These are phyloP conservation scores for Aselliscus stoliczkanus DNA, from an alignment of 2,797 vertebrate species.

Conservation along the genomic window DNA sequence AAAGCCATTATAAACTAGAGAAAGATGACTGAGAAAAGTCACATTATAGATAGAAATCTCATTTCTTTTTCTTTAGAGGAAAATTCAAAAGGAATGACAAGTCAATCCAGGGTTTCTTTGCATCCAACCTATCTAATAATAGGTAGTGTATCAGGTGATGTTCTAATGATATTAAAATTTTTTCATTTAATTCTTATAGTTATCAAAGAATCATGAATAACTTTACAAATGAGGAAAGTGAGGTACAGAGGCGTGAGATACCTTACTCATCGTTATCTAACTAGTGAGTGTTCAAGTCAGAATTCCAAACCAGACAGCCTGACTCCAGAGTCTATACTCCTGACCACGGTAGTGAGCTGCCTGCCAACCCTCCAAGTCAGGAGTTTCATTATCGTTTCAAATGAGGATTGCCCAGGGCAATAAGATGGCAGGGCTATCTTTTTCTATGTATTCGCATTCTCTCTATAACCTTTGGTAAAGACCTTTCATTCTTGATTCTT, in stretches of 20 bases:
- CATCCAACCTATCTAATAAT: neutral
- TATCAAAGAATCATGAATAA: neutral
- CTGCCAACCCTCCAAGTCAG: neutral
- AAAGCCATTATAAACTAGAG: neutral
- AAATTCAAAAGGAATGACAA: neutral
- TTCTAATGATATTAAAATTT: neutral
- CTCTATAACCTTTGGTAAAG: neutral
- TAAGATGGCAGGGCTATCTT: neutral
- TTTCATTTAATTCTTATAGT: neutral
- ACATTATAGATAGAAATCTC: neutral
- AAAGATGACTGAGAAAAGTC: slow-evolving; percentile 5
- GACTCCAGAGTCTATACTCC: neutral
- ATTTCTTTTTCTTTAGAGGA: neutral
- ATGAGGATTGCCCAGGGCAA: neutral
- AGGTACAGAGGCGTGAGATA: neutral
- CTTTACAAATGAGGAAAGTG: neutral
- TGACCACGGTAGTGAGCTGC: neutral
- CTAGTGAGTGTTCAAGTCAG: neutral
- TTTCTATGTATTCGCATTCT: neutral
- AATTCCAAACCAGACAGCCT: neutral
- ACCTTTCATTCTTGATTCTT: neutral
- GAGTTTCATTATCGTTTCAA: neutral
- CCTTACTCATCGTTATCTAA: neutral
- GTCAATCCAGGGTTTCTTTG: neutral
- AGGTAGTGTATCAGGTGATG: neutral